Evolutionary conservation across 2,888 invertebrate genomes (phyloP).

Genomic region (Polydesmus complanatus): DNA sequence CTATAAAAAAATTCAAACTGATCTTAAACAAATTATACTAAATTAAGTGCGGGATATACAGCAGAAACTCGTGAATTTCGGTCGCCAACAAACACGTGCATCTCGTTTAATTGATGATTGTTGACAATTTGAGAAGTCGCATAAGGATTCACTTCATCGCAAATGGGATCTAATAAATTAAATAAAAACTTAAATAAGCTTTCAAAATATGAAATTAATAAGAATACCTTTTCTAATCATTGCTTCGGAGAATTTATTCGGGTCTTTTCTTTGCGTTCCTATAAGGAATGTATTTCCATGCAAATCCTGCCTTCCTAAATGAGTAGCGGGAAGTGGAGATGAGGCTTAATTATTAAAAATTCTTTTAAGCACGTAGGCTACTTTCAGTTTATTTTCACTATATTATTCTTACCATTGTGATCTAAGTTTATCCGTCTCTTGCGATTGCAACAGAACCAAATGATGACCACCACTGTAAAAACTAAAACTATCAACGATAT

Average conservation of each 20-base stretch:
- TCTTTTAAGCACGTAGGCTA: not conserved
- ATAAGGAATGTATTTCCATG: not conserved
- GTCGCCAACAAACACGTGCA: conserved; percentile 17
- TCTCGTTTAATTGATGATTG: conserved; percentile 14
- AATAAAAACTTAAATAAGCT: not conserved
- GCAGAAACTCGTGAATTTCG: conserved; percentile 2
- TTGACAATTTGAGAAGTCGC: conserved; percentile 17
- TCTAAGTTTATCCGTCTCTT: conserved; percentile 12
- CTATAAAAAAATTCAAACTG: too few species aligned
- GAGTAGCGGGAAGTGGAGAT: conserved; percentile 1
- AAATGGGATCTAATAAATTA: conserved; percentile 9
- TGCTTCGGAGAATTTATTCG: not conserved
- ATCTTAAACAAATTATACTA: too few species aligned
- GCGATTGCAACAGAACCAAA: conserved; percentile 14
- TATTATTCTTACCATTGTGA: not conserved
- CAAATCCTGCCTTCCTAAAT: not conserved
- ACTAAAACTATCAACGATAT: conserved; percentile 10
- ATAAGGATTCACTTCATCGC: conserved; percentile 17
- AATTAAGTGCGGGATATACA: conserved; percentile 16
- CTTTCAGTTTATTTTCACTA: too few species aligned
- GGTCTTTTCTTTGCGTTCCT: not conserved
- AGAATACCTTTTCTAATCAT: not conserved
- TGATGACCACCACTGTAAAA: conserved; percentile 8
- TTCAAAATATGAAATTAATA: not conserved
- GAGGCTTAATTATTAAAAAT: not conserved